These are phyloP conservation scores for Lycocerus yunnanus DNA, from an alignment of 2,888 invertebrate genomes.

Conservation along the genomic window DNA sequence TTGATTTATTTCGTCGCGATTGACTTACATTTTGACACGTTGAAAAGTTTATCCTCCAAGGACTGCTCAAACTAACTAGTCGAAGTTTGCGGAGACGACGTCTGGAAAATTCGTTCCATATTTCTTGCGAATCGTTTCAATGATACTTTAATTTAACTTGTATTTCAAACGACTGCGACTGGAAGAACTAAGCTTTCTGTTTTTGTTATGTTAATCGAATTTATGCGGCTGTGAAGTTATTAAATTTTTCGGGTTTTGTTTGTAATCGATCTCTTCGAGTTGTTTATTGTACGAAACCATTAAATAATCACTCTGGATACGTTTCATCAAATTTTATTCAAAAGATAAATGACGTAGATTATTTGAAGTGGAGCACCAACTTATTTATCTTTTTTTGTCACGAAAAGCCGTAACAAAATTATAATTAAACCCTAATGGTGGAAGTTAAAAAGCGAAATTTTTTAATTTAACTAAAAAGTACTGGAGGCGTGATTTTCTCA, in stretches of 20 bases:
- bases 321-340: not conserved
- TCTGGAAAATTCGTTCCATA: not conserved
- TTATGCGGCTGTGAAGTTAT: not conserved
- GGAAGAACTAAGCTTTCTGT: not conserved
- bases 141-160: not conserved
- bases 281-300: not conserved
- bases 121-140: not conserved
- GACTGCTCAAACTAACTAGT: not conserved
- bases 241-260: not conserved
- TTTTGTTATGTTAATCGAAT: not conserved
- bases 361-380: not conserved
- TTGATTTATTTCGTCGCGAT: not conserved
- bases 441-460: not conserved
- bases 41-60: not conserved
- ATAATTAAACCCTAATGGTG: not conserved
- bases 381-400: not conserved
- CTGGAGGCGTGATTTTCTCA: not conserved
- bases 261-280: not conserved
- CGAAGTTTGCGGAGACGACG: not conserved
- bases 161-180: too few species aligned
- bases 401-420: not conserved
- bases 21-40: not conserved
- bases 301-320: not conserved
- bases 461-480: not conserved
- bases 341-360: not conserved